phyloP scores from a whole-genome alignment of 2,113 vertebrate species.

The Pygoscelis antarcticus region DNA sequence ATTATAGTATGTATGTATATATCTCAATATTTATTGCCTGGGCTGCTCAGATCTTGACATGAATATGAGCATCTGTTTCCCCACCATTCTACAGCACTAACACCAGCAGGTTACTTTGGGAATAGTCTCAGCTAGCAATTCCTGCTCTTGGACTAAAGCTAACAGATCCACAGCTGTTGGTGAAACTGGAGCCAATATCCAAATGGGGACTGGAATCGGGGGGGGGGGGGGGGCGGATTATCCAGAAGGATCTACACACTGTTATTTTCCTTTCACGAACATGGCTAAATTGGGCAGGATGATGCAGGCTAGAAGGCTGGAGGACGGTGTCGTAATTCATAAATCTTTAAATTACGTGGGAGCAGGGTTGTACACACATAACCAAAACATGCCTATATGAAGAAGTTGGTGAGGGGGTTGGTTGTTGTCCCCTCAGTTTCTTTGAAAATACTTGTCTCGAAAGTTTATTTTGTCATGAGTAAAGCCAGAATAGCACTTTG shows the following conservation, averaged over 20 bases:
- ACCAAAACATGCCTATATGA: not conserved
- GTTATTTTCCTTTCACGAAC: not conserved
- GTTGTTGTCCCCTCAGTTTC: not conserved
- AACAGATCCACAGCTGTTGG: not conserved
- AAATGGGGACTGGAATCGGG: fast-evolving
- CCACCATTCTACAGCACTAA: not conserved
- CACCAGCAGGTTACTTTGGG: not conserved
- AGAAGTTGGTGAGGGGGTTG: not conserved
- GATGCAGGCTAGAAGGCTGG: not conserved
- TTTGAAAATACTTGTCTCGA: not conserved
- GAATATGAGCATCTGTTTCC: not conserved
- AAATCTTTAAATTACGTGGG: not conserved
- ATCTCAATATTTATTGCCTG: not conserved
- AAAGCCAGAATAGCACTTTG: not conserved
- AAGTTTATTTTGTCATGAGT: not conserved
- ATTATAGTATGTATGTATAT: fast-evolving
- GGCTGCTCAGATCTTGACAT: not conserved
- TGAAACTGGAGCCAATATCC: not conserved
- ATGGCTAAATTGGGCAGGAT: too few relatives aligned
- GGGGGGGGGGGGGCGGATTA: not conserved
- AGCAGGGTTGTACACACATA: not conserved
- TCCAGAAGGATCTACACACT: not conserved
- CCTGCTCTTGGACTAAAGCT: not conserved
- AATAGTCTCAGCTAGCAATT: not conserved
- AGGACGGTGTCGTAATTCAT: not conserved